Base-by-base conservation (phyloP, 2,797 vertebrate species). In the Lepilemur ruficaudatus region DNA sequence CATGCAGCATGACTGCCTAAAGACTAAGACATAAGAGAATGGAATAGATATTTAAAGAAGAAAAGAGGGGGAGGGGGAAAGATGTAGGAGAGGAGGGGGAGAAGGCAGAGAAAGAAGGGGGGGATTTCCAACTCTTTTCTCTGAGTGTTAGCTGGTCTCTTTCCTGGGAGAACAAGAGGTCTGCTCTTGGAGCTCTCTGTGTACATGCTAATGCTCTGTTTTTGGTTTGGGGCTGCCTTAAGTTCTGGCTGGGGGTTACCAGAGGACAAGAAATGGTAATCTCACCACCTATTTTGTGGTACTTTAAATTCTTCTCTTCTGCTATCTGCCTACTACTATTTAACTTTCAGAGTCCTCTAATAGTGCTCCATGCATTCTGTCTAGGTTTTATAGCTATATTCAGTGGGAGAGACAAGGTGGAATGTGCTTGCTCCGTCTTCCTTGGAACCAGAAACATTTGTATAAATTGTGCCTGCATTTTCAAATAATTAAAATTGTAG, bases 1-100 rank as follows among this genome's bases (percentile, higher is more conserved):
- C 96, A 96, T 96, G 86, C 96, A 96, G 97, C 67, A 96, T 79
- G 95, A 95, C 67, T 97, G 72, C 46, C 46, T 67, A 32, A 86
- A 46, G 8, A 46, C 20, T 35, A 1, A 18, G 25, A 18, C 28
- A 52, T 12, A 43, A 55, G 32, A 82, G 11, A 83, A 32, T 25
- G 11, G 35, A 95, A 8, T 59, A 38, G 50, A 78, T 10, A 69
- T 32, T 72, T 35, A 57, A 84, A 78, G 78, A 69, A 72, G 28
- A 11, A 4, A 11, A 63, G 38, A 14, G 52, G 35, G 22, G 2
- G 59, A 28, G 4, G 73, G 46, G 28, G 5, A 20, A 63, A 38
- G 20, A 63, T 22, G 1, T 22, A 1, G 63, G 30, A 63, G 8
- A 32, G 28, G 20, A 6, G 11, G 35, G 52, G 35, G 23, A 43